Percentiles rank a stretch among this genome's conserved stretches.
These are phyloP conservation scores for Lophotis ruficrista DNA, from an alignment of 2,113 vertebrate genomes.

Conservation along the genomic window DNA sequence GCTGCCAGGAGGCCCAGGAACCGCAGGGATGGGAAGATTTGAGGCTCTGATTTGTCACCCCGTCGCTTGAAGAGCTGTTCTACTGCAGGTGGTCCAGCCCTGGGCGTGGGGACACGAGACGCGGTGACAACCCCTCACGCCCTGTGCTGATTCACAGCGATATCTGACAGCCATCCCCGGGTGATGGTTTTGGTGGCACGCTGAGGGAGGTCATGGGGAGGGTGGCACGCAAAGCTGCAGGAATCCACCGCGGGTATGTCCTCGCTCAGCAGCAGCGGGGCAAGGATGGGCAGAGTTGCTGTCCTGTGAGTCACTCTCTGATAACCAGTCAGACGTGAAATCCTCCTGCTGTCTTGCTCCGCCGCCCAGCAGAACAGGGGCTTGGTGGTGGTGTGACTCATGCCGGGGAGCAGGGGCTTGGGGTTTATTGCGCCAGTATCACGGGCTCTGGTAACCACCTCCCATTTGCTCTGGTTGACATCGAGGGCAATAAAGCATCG, in stretches of 20 bases:
- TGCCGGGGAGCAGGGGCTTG: neutral
- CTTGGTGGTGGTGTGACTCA: rapidly evolving
- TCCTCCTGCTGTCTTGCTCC: neutral
- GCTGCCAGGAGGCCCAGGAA: neutral
- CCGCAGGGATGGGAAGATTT: neutral
- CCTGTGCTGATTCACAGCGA: neutral
- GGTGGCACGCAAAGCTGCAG: neutral
- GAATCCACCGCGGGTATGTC: neutral
- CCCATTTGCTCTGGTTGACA: neutral
- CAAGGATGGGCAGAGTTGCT: neutral
- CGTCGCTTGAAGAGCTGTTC: neutral
- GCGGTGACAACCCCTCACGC: neutral
- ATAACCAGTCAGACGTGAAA: neutral
- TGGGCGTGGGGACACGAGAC: rapidly evolving
- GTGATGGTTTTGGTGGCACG: neutral
- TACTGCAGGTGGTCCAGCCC: neutral
- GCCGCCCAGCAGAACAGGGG: rapidly evolving
- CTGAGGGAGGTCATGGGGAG: neutral
- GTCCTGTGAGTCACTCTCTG: neutral
- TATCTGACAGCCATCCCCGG: neutral
- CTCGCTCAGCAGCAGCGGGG: rapidly evolving
- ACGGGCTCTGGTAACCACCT: neutral
- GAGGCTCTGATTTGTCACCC: neutral
- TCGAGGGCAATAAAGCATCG: rapidly evolving
- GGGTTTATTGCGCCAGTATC: neutral